These are phyloP conservation scores for Phrynosoma platyrhinos DNA, from an alignment of 2,113 vertebrate genomes.

Conservation along the genomic window DNA sequence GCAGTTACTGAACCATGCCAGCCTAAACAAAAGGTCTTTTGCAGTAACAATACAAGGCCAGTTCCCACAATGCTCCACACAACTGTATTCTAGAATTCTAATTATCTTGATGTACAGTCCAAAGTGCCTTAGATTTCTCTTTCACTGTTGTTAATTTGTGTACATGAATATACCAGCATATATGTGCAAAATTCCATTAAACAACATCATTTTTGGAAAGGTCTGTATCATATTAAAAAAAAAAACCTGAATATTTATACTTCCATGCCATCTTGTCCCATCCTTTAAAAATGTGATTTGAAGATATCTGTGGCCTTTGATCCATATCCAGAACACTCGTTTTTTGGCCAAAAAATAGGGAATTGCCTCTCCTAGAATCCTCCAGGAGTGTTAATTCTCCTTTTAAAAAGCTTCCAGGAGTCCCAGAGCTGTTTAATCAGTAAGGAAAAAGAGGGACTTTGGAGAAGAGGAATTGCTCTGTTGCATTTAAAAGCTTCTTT, in stretches of 20 bases:
- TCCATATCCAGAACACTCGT: too few relatives aligned
- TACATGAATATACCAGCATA: neutral
- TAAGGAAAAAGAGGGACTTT: too few relatives aligned
- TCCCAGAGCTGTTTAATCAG: neutral
- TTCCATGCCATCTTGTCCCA: neutral
- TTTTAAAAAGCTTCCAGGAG: too few relatives aligned
- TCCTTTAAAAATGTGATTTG: neutral
- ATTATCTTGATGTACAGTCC: slow-evolving; percentile 54
- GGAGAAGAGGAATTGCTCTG: neutral
- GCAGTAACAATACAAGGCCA: slow-evolving; percentile 56
- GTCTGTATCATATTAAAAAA: neutral
- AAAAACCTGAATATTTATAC: neutral
- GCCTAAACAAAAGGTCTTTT: slow-evolving; percentile 69
- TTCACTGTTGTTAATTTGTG: slow-evolving; percentile 9
- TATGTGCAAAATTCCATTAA: slow-evolving; percentile 23
- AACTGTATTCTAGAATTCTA: slow-evolving; percentile 32
- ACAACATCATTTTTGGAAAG: neutral
- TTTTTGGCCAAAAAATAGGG: too few relatives aligned
- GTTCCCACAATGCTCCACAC: slow-evolving; percentile 51
- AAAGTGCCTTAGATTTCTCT: slow-evolving; percentile 47
- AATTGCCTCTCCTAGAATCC: too few relatives aligned
- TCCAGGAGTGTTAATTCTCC: too few relatives aligned
- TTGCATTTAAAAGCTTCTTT: neutral
- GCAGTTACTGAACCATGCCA: slow-evolving; percentile 53
- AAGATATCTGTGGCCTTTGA: too few relatives aligned